Percentiles rank a stretch among this genome's conserved stretches.
These are phyloP conservation scores for Unio delphinus DNA, from an alignment of 2,888 invertebrate genomes.

Conservation along the genomic window DNA sequence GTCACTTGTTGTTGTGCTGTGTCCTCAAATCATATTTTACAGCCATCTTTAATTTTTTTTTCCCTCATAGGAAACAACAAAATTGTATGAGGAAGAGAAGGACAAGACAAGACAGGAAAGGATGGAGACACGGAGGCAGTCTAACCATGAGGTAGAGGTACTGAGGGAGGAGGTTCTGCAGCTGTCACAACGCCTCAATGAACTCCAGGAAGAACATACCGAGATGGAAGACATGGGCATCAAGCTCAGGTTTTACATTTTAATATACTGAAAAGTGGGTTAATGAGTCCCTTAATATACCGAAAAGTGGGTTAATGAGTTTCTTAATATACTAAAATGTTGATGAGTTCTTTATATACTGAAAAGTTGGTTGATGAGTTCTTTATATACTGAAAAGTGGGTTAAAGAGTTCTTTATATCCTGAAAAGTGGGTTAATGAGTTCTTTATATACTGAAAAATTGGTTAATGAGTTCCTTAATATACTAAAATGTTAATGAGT, in stretches of 20 bases:
- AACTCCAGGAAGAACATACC: slow-evolving; percentile 44
- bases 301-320: too few species aligned
- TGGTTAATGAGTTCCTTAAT: too few species aligned
- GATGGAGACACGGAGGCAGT: slow-evolving; percentile 23
- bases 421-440: too few species aligned
- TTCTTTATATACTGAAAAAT: too few species aligned
- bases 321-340: too few species aligned
- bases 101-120: slow-evolving; percentile 35
- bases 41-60: background rate
- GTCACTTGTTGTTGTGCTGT: background rate
- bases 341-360: too few species aligned
- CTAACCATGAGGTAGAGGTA: slow-evolving; percentile 39
- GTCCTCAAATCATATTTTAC: background rate
- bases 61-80: slow-evolving; percentile 46
- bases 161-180: slow-evolving; percentile 45
- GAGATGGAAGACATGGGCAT: slow-evolving; percentile 48
- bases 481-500: too few species aligned
- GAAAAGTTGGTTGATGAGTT: too few species aligned
- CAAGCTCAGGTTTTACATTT: slow-evolving; percentile 44
- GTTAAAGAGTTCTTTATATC: too few species aligned
- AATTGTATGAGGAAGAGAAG: slow-evolving; percentile 50
- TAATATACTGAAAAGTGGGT: too few species aligned
- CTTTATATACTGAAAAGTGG: too few species aligned
- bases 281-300: too few species aligned
- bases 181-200: slow-evolving; percentile 33